phyloP scores from a whole-genome alignment of 2,113 vertebrate species.

The Oryzias celebensis region DNA sequence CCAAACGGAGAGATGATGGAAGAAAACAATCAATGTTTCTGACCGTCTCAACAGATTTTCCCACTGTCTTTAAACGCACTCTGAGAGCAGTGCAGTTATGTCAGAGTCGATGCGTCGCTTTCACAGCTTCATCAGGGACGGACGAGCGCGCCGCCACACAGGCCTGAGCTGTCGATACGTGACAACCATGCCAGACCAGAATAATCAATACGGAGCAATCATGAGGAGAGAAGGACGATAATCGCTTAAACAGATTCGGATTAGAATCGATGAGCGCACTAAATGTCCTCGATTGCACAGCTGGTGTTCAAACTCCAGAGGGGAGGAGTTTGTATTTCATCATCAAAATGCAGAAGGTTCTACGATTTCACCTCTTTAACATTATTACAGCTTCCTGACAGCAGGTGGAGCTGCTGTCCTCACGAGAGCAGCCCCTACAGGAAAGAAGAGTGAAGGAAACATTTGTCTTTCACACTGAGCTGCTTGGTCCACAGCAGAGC shows the following conservation, averaged over 20 bases:
- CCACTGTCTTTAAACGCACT: background rate
- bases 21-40: background rate
- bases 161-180: constrained; percentile 39
- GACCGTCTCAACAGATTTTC: background rate
- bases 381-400: too few relatives aligned
- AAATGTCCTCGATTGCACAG: constrained; percentile 43
- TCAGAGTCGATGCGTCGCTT: background rate
- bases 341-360: background rate
- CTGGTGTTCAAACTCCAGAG: background rate
- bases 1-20: background rate
- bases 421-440: too few relatives aligned
- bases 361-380: too few relatives aligned
- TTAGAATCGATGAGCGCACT: constrained; percentile 47
- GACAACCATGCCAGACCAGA: constrained; percentile 54
- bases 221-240: constrained; percentile 47
- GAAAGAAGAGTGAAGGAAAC: too few relatives aligned
- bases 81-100: background rate
- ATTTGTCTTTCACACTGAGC: too few relatives aligned
- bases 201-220: constrained; percentile 56
- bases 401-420: too few relatives aligned
- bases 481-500: too few relatives aligned
- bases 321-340: background rate
- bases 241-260: constrained; percentile 56
- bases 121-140: background rate
- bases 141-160: constrained; percentile 2